Base-by-base conservation (phyloP, 2,888 invertebrate genomes). In the Hirtodrosophila confusa region DNA sequence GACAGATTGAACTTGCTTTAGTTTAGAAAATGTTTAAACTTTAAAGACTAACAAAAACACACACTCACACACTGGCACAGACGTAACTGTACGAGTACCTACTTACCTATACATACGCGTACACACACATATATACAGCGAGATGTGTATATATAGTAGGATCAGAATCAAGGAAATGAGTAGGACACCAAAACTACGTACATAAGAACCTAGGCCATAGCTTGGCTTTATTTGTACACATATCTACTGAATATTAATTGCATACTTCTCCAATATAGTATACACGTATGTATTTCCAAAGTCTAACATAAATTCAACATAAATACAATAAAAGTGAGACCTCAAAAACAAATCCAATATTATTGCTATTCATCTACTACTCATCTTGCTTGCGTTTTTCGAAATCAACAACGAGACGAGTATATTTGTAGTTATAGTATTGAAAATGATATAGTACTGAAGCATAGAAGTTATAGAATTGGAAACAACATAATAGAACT, bases 161-260 rank as follows among this genome's bases (percentile, higher is more conserved):
- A 31, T 4, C 7, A 8, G 31, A 45, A 54, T 39, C 58, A 58
- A 48, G 49, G 10, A 37, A 35, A 17, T 35, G 12, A 33, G 11
- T 12, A 35, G n/a, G n/a, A 54, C 10, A 50, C 2, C 8, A 53
- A 24, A 23, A n/a, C 31, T 35, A 23, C 33, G 33, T 12, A 35
- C 8, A 45, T 33, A 48, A 48, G 12, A 23, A 35, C 31, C 31
- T 31, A 55, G 7, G 31, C 31, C 31, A 8, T 31, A 8, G 45
- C 62, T 48, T 73, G 40, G 69, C 69, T 70, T 66, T 50, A 55
- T 40, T 65, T 43, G n/a, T 47, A 45, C 33, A 75, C 56, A 68
- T 74, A 61, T 73, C 75, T 72, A 71, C 23, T n/a, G 35, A n/a
- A 33, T 33, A 11, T 11, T 29, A 5, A 23, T 17, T 17, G 17